A percentile compares a stretch with the other conserved stretches of the same genome.
phyloP scores from a whole-genome alignment of 2,113 vertebrate species.

The Phalacrocorax brasilianus region DNA sequence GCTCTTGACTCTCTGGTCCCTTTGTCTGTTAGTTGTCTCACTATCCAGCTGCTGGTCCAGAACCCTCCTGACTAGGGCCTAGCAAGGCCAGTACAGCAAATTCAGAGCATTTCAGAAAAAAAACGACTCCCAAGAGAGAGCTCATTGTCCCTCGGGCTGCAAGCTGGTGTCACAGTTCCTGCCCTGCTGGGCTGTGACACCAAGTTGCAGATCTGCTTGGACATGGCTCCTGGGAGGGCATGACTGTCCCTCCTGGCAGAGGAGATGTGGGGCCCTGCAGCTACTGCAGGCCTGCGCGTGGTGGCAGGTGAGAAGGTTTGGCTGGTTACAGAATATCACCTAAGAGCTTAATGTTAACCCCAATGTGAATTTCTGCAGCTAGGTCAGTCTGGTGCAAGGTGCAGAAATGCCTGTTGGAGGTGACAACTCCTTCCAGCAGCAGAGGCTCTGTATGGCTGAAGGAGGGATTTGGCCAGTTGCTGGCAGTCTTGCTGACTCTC shows the following conservation, averaged over 20 bases:
- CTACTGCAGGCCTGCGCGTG: background rate
- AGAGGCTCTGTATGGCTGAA: background rate
- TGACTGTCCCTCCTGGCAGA: background rate
- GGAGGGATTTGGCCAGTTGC: background rate
- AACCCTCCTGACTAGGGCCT: background rate
- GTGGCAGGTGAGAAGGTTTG: background rate
- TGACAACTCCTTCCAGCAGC: background rate
- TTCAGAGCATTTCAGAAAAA: background rate
- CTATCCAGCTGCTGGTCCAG: background rate
- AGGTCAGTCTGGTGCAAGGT: background rate
- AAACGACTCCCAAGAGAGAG: background rate
- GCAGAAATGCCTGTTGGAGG: background rate
- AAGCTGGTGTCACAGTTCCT: background rate
- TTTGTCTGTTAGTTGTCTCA: background rate
- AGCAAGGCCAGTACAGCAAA: background rate
- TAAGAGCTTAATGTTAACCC: background rate
- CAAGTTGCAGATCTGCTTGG: background rate
- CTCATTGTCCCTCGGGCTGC: rapidly evolving
- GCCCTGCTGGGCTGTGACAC: background rate
- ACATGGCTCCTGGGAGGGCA: background rate
- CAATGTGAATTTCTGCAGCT: background rate
- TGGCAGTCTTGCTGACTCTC: background rate
- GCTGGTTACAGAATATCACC: background rate
- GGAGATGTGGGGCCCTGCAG: background rate
- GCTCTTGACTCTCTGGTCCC: background rate